Percentiles rank a stretch among this genome's conserved stretches.
Conservation (phyloP, 2,113 vertebrate species). For the Puffinus mauretanicus region DNA sequence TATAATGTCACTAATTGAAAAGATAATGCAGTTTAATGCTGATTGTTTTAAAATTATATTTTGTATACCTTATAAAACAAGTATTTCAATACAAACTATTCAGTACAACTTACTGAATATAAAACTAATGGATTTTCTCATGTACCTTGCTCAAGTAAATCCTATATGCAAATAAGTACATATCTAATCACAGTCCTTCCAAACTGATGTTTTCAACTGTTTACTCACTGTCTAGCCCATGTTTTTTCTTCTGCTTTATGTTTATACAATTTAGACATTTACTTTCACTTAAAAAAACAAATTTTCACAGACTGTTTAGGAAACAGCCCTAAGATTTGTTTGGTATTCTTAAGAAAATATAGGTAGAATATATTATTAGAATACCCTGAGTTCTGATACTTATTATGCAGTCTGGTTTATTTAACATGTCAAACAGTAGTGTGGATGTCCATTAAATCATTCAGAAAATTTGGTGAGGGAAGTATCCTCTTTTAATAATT, state of each 20-base stretch:
- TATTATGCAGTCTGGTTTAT: neutral
- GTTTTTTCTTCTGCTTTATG: neutral
- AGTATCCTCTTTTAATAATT: neutral
- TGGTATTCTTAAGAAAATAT: neutral
- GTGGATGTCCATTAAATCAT: neutral
- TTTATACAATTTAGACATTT: neutral
- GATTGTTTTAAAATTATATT: neutral
- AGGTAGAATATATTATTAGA: neutral
- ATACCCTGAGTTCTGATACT: neutral
- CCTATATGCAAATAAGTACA: neutral
- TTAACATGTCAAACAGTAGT: neutral
- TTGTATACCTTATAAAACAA: neutral
- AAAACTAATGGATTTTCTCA: neutral
- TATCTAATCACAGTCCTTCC: neutral
- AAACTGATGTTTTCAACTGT: neutral
- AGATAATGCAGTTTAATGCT: neutral
- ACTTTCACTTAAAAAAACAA: neutral
- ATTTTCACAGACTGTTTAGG: neutral
- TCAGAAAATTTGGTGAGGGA: neutral
- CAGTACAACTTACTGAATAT: accelerated
- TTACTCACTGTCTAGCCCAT: neutral
- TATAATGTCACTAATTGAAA: neutral
- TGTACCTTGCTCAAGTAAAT: neutral
- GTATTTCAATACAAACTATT: neutral
- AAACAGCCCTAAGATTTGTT: neutral